Conservation (phyloP, 2,113 vertebrate species). For the Hemicordylus capensis region DNA sequence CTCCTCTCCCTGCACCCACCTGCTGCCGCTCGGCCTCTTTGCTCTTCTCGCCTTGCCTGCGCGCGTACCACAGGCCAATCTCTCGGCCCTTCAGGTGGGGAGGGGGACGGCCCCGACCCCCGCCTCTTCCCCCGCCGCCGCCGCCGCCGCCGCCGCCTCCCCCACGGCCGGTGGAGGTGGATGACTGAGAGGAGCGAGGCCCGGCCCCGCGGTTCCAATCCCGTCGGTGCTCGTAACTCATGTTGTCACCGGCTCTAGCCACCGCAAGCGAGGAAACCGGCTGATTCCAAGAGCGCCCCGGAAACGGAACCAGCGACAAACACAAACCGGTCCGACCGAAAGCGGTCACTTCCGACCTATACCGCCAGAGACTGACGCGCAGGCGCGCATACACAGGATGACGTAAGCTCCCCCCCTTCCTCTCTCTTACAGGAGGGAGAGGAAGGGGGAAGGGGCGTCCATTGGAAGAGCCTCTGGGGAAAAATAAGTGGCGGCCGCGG, state of each 20-base stretch:
- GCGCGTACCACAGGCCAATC: conserved; percentile 97
- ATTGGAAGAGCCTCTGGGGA: too few relatives aligned
- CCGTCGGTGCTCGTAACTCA: conserved; percentile 84
- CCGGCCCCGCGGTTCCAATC: conserved; percentile 69
- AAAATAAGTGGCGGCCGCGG: too few relatives aligned
- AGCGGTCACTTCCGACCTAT: background rate
- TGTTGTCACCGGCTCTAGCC: conserved; percentile 42
- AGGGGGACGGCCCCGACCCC: conserved; percentile 83
- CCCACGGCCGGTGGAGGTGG: background rate
- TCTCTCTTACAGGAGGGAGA: background rate
- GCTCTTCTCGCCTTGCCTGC: conserved; percentile 85
- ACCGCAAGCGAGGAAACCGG: background rate
- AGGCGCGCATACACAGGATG: background rate
- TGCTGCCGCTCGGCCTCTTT: conserved; percentile 89
- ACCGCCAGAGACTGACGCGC: background rate
- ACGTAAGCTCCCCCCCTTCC: background rate
- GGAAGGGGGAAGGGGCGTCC: background rate
- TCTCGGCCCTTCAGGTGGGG: conserved; percentile 91
- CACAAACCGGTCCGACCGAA: background rate
- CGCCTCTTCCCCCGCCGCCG: conserved; percentile 57
- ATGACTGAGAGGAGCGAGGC: background rate
- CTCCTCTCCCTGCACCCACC: conserved; percentile 67
- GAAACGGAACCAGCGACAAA: background rate
- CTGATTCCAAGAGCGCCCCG: background rate
- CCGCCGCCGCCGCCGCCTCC: conserved; percentile 66